These are phyloP conservation scores for Dilophus febrilis DNA, from an alignment of 2,888 invertebrate genomes.

Conservation along the genomic window DNA sequence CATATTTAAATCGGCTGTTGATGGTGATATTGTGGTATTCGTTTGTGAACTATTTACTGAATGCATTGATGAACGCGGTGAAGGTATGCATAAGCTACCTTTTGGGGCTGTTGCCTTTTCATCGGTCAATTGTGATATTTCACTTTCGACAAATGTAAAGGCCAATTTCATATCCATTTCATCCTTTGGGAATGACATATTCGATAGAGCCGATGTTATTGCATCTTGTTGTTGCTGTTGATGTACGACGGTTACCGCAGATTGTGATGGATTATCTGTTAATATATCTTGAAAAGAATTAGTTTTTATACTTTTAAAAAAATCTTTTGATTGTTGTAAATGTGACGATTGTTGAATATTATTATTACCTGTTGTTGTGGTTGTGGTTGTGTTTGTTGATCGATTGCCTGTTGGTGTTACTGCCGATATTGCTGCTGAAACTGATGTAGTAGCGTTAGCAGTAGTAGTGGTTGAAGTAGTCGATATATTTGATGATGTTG, in stretches of 20 bases:
- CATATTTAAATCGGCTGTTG: conserved; percentile 79
- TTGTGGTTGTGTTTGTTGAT: background rate
- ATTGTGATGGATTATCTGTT: too few relatives aligned
- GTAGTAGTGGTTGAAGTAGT: conserved; percentile 46
- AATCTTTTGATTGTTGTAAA: conserved; percentile 6
- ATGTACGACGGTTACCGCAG: background rate
- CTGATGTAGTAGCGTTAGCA: too few relatives aligned
- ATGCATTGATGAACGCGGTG: conserved; percentile 33
- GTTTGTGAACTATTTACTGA: conserved; percentile 34
- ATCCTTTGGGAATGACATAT: conserved; percentile 41
- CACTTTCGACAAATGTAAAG: conserved; percentile 68
- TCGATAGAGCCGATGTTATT: conserved; percentile 40
- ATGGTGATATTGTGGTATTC: conserved; percentile 59
- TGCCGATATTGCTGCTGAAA: conserved; percentile 47
- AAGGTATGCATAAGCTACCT: conserved; percentile 24
- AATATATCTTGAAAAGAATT: conserved; percentile 31
- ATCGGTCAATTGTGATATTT: conserved; percentile 55
- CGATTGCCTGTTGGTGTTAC: conserved; percentile 17
- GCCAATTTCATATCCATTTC: conserved; percentile 79
- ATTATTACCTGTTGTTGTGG: background rate
- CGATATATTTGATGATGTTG: conserved; percentile 35
- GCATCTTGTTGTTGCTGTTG: conserved; percentile 23
- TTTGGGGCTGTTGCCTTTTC: conserved; percentile 33
- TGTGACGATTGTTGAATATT: too few relatives aligned
- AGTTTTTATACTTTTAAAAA: conserved; percentile 10